phyloP scores from a whole-genome alignment of 1,140 invertebrate genomes.

The Conopomorpha cramerella region DNA sequence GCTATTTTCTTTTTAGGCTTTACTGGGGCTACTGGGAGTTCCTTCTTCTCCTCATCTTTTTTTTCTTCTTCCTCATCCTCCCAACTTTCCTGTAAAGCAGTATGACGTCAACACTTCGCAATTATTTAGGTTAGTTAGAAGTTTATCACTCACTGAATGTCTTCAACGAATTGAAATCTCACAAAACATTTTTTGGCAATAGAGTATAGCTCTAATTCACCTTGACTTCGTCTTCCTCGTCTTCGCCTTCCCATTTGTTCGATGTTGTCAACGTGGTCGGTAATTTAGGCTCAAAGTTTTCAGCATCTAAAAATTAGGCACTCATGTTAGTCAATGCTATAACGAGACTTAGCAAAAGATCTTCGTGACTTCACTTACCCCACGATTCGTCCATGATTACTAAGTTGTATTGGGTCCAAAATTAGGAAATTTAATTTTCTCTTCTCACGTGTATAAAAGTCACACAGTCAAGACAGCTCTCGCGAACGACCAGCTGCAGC shows the following conservation, averaged over 20 bases:
- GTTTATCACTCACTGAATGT: too few relatives aligned
- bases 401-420: slow-evolving; percentile 32
- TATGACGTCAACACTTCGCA: slow-evolving; percentile 43
- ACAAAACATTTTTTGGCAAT: slow-evolving; percentile 24
- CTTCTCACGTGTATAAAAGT: slow-evolving; percentile 50
- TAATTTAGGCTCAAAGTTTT: slow-evolving; percentile 58
- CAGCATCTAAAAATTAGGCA: slow-evolving; percentile 43
- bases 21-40: slow-evolving; percentile 28
- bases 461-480: slow-evolving; percentile 31
- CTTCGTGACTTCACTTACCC: slow-evolving; percentile 37
- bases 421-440: slow-evolving; percentile 36
- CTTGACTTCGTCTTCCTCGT: slow-evolving; percentile 85
- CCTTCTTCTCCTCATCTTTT: slow-evolving; percentile 62
- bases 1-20: slow-evolving; percentile 74
- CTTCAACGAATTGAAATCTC: not conserved
- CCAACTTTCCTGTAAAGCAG: slow-evolving; percentile 75
- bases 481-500: too few relatives aligned
- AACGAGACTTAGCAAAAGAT: slow-evolving; percentile 3
- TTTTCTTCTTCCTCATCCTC: slow-evolving; percentile 81
- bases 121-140: slow-evolving; percentile 40
- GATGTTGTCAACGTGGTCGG: slow-evolving; percentile 52
- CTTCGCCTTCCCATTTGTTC: slow-evolving; percentile 88
- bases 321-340: slow-evolving; percentile 14
- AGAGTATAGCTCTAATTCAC: slow-evolving; percentile 62
- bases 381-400: slow-evolving; percentile 56